Evolutionary conservation across 1,140 invertebrate species (phyloP), one percentile per base, ranked within the genome.

Genomic region (Drosophila dunni): DNA sequence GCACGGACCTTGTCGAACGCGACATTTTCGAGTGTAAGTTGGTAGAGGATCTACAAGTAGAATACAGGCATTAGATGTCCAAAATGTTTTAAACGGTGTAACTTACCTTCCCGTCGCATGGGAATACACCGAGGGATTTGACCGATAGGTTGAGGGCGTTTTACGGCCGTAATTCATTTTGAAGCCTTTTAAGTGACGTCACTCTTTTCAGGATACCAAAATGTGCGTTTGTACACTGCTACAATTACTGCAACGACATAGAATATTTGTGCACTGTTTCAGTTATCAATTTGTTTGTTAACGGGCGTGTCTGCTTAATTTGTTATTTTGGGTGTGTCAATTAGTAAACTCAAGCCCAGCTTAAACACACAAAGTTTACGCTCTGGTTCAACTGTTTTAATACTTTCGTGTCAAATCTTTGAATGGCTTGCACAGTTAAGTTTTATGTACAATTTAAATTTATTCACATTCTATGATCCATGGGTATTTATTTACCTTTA

Each of bases 41-140:
- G 36, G 96, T 96, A 76, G 95, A 96, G 64, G 96, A 97, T 76
- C 95, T 93, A 9, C 92, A 94, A 36, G 85, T 81, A 50, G 9
- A 1, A 34, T 42, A n/a, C 7, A 42, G 7, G 50, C 13, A 38
- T 15, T 8, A 56, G 8, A 13, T 36, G 17, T 15, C 2, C 36
- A 15, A 8, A 10, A 11, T 34, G 5, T 38, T 15, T 9, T 15
- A 20, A 44, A 20, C 29, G 24, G 0, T 4, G 50, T 24, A 91
- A 8, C 65, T 15, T 90, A 94, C 94, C 94, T 94, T 86, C 94
- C 94, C 6, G 96, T 97, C 29, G 96, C 95, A 93, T 97, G 96
- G 4, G 97, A 97, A 91, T 97, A 97, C 9, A 97, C 95, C 1
- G 96, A 97, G 3, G 96, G 96, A 67, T 97, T 97, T 38, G 96